These are phyloP conservation scores for Argyresthia goedartella DNA, from an alignment of 2,888 invertebrate genomes.

Conservation along the genomic window DNA sequence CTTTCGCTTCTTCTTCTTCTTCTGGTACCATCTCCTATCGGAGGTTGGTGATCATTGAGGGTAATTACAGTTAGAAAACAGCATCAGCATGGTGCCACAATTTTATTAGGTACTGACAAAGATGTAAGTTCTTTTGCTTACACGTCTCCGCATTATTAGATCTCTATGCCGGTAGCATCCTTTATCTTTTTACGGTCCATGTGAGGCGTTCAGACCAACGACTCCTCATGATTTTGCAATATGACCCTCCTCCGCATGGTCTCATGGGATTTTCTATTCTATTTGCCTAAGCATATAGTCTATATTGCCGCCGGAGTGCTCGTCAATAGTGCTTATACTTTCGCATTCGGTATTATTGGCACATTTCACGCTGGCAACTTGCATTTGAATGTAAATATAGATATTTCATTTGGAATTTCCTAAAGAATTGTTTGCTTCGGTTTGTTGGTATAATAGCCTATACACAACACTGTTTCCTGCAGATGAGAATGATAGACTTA, in stretches of 20 bases:
- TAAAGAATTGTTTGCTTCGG: background rate
- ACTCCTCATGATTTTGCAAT: slow-evolving; percentile 27
- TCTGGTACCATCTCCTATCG: too few relatives aligned
- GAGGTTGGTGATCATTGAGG: too few relatives aligned
- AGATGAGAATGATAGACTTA: too few relatives aligned
- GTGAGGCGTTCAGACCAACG: slow-evolving; percentile 24
- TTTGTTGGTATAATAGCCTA: background rate
- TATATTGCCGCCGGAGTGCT: background rate
- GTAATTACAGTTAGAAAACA: too few relatives aligned
- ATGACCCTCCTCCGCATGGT: slow-evolving; percentile 12
- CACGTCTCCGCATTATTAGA: background rate
- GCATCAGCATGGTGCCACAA: background rate
- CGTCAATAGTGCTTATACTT: slow-evolving; percentile 4
- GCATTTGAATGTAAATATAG: slow-evolving; percentile 15
- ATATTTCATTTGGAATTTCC: slow-evolving; percentile 1
- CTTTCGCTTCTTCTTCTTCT: too few relatives aligned
- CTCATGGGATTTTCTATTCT: background rate
- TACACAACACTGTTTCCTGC: too few relatives aligned
- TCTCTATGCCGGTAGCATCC: slow-evolving; percentile 17
- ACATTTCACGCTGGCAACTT: slow-evolving; percentile 18
- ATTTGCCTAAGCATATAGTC: background rate
- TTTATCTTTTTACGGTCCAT: slow-evolving; percentile 30
- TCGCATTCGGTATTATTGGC: slow-evolving; percentile 23
- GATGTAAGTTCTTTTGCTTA: background rate
- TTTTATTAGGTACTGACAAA: background rate